Evolutionary conservation across 2,113 vertebrate genomes (phyloP), one percentile per base, ranked within the genome.

Genomic region (Silurus meridionalis): DNA sequence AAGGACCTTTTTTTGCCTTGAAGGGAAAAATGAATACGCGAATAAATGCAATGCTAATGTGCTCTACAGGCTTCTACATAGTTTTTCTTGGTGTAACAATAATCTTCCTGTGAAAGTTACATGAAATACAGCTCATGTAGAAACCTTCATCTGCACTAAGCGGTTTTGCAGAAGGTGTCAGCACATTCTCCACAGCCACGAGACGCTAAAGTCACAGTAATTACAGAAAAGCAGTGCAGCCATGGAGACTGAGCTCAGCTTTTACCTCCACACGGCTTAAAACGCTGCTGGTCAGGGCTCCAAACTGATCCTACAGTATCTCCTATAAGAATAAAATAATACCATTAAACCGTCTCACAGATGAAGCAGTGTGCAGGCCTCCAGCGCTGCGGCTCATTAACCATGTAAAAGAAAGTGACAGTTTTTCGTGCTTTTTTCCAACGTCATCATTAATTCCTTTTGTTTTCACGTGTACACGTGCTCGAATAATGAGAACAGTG

Each of bases 1-100:
- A 99, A 8, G 95, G 95, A 23, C 96, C 96, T 92, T 97, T 97
- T 94, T 98, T 98, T 8, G 96, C 97, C 98, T 99, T 95, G 10
- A 91, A 61, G 19, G 1, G 6, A 52, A 48, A 71, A n/a, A 64
- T 25, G 11, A 7, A 63, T 0, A 53, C 8, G n/a, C 2, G 9
- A 7, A 6, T 6, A 17, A 58, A 37, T 28, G 3, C 17, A 15
- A 52, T n/a, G 52, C 50, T 67, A 82, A n/a, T 5, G 23, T 25
- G n/a, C 1, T n/a, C 50, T 7, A 2, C 19, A 6, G 23, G 19
- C 10, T 25, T n/a, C 74, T 37, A 58, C 8, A 17, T 50, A 14
- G 50, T 14, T 53, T 6, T 52, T 23, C 21, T 53, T 75, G n/a
- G 72, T 48, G 13, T 13, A 75, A 11, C 5, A 23, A 3, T 53